Conservation (phyloP, 2,888 invertebrate species). For the Sclerodermus sp. region DNA sequence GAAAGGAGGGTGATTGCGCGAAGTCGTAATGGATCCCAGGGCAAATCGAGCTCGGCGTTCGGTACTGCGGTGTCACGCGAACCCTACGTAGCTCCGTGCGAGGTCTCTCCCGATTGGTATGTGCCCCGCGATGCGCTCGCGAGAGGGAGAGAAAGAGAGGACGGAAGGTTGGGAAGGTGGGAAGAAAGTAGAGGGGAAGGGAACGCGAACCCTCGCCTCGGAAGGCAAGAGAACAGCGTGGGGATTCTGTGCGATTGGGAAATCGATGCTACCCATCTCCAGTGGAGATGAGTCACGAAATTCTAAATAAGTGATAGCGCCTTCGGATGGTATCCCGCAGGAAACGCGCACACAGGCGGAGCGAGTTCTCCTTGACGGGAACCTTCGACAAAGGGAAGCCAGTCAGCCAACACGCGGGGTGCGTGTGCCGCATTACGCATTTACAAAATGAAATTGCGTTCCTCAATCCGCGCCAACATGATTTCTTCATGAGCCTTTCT, state of each 20-base stretch:
- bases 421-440: constrained; percentile 34
- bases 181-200: constrained; percentile 16
- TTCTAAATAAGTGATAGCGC: constrained; percentile 47
- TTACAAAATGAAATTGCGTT: constrained; percentile 46
- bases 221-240: too few relatives aligned
- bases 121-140: too few relatives aligned
- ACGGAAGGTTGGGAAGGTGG: too few relatives aligned
- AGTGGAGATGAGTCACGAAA: constrained; percentile 27
- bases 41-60: too few relatives aligned
- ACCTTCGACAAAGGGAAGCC: constrained; percentile 9
- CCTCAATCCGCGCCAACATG: constrained; percentile 33
- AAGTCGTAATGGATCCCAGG: too few relatives aligned
- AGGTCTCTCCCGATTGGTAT: too few relatives aligned
- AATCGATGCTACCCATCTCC: constrained; percentile 28
- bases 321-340: constrained; percentile 33
- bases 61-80: too few relatives aligned
- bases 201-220: constrained; percentile 11
- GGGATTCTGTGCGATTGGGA: constrained; percentile 28
- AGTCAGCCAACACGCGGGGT: too few relatives aligned
- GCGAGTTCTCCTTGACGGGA: constrained; percentile 16
- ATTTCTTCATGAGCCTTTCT: constrained; percentile 36
- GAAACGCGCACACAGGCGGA: too few relatives aligned
- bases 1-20: too few relatives aligned
- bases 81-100: too few relatives aligned
- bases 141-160: too few relatives aligned